Percentiles rank a stretch among this genome's conserved stretches.
Evolutionary conservation across 1,140 invertebrate genomes (phyloP).

Genomic region (Manduca sexta): DNA sequence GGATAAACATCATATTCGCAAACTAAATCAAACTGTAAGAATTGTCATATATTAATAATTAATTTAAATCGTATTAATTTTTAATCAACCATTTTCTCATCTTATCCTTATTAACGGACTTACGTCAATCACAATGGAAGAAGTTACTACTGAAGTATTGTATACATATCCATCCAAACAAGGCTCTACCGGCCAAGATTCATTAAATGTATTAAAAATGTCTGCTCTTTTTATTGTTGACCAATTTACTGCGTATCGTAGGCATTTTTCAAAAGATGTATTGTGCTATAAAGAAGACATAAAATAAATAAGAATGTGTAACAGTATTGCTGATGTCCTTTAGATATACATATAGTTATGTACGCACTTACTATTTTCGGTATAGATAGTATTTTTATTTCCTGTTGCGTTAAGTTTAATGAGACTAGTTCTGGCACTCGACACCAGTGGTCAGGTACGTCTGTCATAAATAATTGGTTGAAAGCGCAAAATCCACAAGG

Average conservation of each 20-base stretch:
- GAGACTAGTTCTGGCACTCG: slow-evolving; percentile 77
- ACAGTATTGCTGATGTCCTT: too few relatives aligned
- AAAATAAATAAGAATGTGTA: too few relatives aligned
- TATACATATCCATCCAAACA: slow-evolving; percentile 89
- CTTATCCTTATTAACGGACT: slow-evolving; percentile 36
- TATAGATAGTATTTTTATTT: slow-evolving; percentile 78
- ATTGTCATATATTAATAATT: background rate
- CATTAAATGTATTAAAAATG: slow-evolving; percentile 42
- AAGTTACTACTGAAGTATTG: slow-evolving; percentile 78
- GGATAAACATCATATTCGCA: slow-evolving; percentile 89
- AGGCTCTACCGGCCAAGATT: slow-evolving; percentile 77
- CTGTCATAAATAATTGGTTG: slow-evolving; percentile 91
- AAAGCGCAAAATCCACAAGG: slow-evolving; percentile 93
- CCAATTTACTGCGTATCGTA: slow-evolving; percentile 82
- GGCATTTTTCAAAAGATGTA: slow-evolving; percentile 55
- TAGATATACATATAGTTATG: too few relatives aligned
- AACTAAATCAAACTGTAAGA: slow-evolving; percentile 85
- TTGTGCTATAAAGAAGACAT: slow-evolving; percentile 45
- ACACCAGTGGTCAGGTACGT: slow-evolving; percentile 88
- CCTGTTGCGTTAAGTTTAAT: slow-evolving; percentile 69
- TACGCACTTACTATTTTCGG: slow-evolving; percentile 68
- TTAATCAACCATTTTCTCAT: background rate
- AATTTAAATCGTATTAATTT: too few relatives aligned
- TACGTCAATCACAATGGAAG: slow-evolving; percentile 89
- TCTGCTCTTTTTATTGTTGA: slow-evolving; percentile 68